phyloP scores from a whole-genome alignment of 2,888 invertebrate genomes.

The Melitaea athalia region DNA sequence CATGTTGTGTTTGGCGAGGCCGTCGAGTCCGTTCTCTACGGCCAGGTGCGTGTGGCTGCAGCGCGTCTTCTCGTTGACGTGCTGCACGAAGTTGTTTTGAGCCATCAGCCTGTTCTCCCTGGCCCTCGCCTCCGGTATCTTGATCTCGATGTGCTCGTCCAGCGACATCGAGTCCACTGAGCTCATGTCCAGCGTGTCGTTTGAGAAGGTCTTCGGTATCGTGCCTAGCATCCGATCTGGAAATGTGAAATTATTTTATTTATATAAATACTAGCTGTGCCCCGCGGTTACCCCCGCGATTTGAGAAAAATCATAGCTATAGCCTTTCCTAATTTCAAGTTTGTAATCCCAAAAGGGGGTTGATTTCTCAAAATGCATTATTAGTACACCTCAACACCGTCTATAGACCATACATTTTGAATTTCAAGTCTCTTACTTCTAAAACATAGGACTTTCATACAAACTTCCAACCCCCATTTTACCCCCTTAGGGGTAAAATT shows the following conservation, averaged over 20 bases:
- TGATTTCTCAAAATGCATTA: too few relatives aligned
- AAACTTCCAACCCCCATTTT: too few relatives aligned
- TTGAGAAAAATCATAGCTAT: too few relatives aligned
- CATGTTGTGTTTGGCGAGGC: slow-evolving; percentile 46
- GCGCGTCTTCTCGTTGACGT: slow-evolving; percentile 71
- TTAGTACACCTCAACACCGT: too few relatives aligned
- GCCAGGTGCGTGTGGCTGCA: slow-evolving; percentile 69
- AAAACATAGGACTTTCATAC: too few relatives aligned
- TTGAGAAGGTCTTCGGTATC: slow-evolving; percentile 80
- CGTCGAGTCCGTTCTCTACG: slow-evolving; percentile 62
- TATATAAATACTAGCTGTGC: too few relatives aligned
- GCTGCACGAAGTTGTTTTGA: slow-evolving; percentile 73
- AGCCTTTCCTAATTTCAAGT: too few relatives aligned
- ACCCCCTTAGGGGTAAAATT: too few relatives aligned
- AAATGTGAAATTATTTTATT: slow-evolving; percentile 37
- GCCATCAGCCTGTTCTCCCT: slow-evolving; percentile 77
- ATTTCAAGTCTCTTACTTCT: too few relatives aligned
- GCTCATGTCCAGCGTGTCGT: slow-evolving; percentile 83
- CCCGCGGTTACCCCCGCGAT: too few relatives aligned
- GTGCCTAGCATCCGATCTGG: slow-evolving; percentile 77
- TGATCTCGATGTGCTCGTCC: slow-evolving; percentile 83
- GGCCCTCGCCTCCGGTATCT: slow-evolving; percentile 78
- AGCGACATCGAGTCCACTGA: slow-evolving; percentile 84
- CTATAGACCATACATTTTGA: too few relatives aligned
- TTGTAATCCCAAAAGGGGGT: too few relatives aligned